Evolutionary conservation across 2,113 vertebrate genomes (phyloP).

Genomic region (Henicopernis longicauda): DNA sequence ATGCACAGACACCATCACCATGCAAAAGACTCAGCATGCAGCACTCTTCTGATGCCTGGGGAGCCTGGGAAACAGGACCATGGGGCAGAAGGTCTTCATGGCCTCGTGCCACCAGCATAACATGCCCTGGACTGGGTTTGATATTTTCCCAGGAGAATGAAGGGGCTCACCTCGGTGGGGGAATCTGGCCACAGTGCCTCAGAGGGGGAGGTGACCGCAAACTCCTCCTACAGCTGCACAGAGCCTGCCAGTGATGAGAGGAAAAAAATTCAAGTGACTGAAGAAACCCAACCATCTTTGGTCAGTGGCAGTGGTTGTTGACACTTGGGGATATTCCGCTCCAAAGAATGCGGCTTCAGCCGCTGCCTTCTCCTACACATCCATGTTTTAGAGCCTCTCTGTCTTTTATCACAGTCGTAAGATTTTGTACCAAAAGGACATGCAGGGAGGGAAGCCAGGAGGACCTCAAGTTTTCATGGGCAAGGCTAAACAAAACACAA

Average conservation of each 20-base stretch:
- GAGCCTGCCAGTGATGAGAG: neutral
- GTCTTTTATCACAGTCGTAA: neutral
- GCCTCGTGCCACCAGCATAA: neutral
- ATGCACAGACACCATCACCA: no score
- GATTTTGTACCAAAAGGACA: neutral
- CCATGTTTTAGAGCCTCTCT: neutral
- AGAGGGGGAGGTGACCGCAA: neutral
- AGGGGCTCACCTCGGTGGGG: neutral
- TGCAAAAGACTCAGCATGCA: neutral
- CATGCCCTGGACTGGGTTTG: neutral
- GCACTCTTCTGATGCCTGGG: neutral
- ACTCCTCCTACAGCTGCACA: slow-evolving; percentile 39
- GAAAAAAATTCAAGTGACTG: neutral
- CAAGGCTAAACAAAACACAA: neutral
- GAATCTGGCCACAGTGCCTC: neutral
- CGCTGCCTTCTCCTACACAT: neutral
- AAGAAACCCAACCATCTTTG: slow-evolving; percentile 58
- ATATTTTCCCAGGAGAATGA: neutral
- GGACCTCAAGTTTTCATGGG: neutral
- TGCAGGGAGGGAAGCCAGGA: neutral
- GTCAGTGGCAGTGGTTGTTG: slow-evolving; percentile 6
- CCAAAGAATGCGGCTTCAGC: neutral
- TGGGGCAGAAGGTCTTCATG: neutral
- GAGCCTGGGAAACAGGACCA: neutral
- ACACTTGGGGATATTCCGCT: neutral